Evolutionary conservation across 2,113 vertebrate genomes (phyloP), one percentile per base, ranked within the genome.

Genomic region (Pachypanchax playfairii): DNA sequence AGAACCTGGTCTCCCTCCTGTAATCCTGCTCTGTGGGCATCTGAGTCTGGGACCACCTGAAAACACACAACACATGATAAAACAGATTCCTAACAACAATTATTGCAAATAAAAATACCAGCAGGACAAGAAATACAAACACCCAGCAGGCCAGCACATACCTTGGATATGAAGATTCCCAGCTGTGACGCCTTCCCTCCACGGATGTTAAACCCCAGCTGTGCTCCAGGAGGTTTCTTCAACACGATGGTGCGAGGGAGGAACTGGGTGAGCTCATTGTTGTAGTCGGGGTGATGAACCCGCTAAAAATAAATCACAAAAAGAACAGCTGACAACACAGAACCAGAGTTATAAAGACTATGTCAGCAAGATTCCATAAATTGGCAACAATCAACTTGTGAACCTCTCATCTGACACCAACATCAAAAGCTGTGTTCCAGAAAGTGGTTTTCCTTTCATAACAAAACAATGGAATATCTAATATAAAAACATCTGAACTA

Each of bases 111-210:
- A n/a, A n/a, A n/a, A n/a, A n/a, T n/a, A n/a, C n/a, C 35, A 17
- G 13, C 13, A 44, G 12, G 11, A 33, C 21, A 47, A 26, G 17
- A 56, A 31, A 5, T 17, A n/a, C 18, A 26, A 39, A 18, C 61
- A 15, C 2, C 8, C 29, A 59, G 28, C 7, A 38, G 3, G 36
- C 9, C 20, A 7, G 31, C 15, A 69, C 85, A 3, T 38, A 98
- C 97, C 94, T 99, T 99, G 12, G 97, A 99, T 79, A 99, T 98
- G 83, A 98, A 99, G 88, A 99, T 99, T 13, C 97, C 97, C 65
- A 99, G 76, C 84, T 99, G 97, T 0, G 97, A 99, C 1, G 97
- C 97, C 60, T 98, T 98, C 75, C 97, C 97, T 66, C 97, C 97
- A 0, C 97, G 93, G 61, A 99, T 99, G 82, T 98, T 99, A 87